phyloP scores from a whole-genome alignment of 2,797 vertebrate species.

The Megaceryle alcyon region DNA sequence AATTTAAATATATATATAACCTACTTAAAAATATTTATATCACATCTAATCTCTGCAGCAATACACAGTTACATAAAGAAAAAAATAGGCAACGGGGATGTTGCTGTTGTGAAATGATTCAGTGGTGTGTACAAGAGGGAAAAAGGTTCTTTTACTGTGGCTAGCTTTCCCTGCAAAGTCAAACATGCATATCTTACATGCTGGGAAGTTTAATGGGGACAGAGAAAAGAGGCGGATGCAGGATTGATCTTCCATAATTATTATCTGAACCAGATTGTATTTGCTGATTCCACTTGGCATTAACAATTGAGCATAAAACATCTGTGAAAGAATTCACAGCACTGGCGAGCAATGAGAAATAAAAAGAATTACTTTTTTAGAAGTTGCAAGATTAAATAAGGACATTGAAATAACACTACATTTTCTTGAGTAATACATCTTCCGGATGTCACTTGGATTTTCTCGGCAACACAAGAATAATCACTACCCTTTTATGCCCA shows the following conservation, averaged over 20 bases:
- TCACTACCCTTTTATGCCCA: constrained; percentile 43
- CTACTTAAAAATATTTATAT: background rate
- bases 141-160: background rate
- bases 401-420: constrained; percentile 31
- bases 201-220: background rate
- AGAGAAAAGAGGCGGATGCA: background rate
- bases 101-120: background rate
- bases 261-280: constrained; percentile 33
- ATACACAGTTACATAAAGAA: background rate
- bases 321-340: constrained; percentile 42
- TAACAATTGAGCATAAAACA: constrained; percentile 31
- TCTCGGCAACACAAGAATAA: constrained; percentile 23
- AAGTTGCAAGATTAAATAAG: constrained; percentile 48
- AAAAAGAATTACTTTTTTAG: constrained; percentile 43
- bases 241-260: constrained; percentile 33
- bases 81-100: background rate
- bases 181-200: background rate
- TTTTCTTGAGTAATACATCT: constrained; percentile 45
- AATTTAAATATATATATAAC: background rate
- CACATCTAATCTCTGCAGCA: background rate
- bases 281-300: constrained; percentile 46
- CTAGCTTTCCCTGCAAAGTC: background rate
- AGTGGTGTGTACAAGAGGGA: background rate
- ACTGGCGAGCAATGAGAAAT: background rate
- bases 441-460: constrained; percentile 53